Percentiles rank a stretch among this genome's conserved stretches.
These are phyloP conservation scores for Coelopa pilipes DNA, from an alignment of 2,888 invertebrate species.

Conservation along the genomic window DNA sequence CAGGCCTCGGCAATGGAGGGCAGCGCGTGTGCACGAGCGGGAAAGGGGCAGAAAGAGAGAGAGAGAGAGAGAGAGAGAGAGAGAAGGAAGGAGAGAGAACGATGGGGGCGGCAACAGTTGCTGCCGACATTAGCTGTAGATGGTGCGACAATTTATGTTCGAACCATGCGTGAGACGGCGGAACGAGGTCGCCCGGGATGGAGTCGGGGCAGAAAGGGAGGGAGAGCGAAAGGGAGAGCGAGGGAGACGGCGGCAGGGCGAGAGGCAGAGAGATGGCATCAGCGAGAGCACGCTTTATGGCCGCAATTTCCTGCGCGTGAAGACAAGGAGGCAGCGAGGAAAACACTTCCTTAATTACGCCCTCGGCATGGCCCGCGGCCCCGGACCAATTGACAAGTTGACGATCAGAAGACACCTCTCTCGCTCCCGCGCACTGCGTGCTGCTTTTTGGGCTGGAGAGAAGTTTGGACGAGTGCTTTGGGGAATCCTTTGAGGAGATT, in stretches of 20 bases:
- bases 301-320: not conserved
- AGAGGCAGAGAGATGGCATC: too few relatives aligned
- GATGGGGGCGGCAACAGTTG: not conserved
- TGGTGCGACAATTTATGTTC: conserved; percentile 31
- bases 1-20: not conserved
- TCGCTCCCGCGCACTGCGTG: too few relatives aligned
- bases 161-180: not conserved
- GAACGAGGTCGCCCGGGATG: not conserved
- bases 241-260: too few relatives aligned
- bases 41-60: not conserved
- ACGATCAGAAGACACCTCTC: too few relatives aligned
- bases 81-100: not conserved
- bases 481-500: too few relatives aligned
- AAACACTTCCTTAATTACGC: conserved; percentile 24
- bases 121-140: conserved; percentile 21
- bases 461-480: too few relatives aligned
- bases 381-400: too few relatives aligned
- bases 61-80: not conserved
- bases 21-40: not conserved
- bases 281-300: conserved; percentile 1
- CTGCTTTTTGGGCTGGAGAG: too few relatives aligned
- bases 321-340: not conserved
- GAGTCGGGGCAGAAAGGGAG: too few relatives aligned
- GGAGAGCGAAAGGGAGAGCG: too few relatives aligned
- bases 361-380: too few relatives aligned